phyloP scores from a whole-genome alignment of 2,888 invertebrate species.

The Zelleria hepariella region DNA sequence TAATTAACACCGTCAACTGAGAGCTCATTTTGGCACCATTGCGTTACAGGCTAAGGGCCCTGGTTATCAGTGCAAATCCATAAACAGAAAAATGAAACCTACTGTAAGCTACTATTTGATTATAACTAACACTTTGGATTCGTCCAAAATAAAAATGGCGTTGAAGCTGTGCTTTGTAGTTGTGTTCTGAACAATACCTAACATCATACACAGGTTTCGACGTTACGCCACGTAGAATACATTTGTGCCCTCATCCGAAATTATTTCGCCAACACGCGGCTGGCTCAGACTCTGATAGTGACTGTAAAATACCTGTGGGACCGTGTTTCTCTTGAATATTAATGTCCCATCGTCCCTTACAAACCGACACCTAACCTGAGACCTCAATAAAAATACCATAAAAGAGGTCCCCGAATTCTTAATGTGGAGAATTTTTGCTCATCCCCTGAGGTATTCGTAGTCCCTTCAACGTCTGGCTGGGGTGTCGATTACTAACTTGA shows the following conservation, averaged over 20 bases:
- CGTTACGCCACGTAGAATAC: no score
- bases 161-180: no score
- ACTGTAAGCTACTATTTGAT: no score
- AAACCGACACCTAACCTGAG: background rate
- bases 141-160: no score
- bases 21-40: no score
- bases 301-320: constrained; percentile 1
- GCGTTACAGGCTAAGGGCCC: no score
- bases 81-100: no score
- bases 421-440: background rate
- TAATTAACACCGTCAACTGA: no score
- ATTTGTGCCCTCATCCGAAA: background rate
- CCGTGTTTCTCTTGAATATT: constrained; percentile 6
- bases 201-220: no score
- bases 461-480: background rate
- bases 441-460: background rate
- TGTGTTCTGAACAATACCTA: no score
- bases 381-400: constrained; percentile 7
- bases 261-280: background rate
- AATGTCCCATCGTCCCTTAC: background rate
- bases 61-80: no score
- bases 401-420: background rate
- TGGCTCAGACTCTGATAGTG: background rate
- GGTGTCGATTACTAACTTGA: background rate
- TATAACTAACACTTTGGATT: no score